Conservation (phyloP, 35 echinoderm and acorn worm species). For the Ophioderma brevispina region DNA sequence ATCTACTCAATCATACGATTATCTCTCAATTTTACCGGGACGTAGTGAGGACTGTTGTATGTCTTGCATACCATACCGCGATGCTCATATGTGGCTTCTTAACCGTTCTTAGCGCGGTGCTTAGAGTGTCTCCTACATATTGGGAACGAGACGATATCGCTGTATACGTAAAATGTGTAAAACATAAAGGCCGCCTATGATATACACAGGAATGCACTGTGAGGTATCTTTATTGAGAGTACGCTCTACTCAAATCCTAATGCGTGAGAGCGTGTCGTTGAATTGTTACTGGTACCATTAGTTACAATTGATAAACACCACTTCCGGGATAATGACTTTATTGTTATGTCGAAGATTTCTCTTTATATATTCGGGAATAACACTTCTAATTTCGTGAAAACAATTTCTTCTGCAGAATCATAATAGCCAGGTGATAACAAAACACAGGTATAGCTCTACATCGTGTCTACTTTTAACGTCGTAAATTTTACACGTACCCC, state of each 20-base stretch:
- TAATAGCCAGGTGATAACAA: conserved; percentile 36
- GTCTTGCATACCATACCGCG: conserved; percentile 13
- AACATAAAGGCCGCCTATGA: conserved; percentile 2
- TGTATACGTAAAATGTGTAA: conserved; percentile 51
- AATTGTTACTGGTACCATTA: neutral
- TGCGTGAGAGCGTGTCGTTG: conserved; percentile 5
- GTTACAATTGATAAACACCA: neutral
- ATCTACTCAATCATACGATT: conserved; percentile 64
- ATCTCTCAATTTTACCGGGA: conserved; percentile 45
- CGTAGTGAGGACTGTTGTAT: conserved; percentile 54
- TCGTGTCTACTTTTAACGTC: neutral
- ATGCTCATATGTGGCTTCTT: conserved; percentile 2
- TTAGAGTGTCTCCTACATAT: conserved; percentile 49
- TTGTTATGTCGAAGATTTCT: neutral
- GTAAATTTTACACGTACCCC: conserved; percentile 31
- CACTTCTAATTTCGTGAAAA: neutral
- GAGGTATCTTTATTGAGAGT: neutral
- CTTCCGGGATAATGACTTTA: conserved; percentile 13
- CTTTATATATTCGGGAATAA: neutral
- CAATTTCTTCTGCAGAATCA: neutral
- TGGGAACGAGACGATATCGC: conserved; percentile 45
- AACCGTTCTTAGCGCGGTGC: conserved; percentile 45
- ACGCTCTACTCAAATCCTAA: conserved; percentile 25
- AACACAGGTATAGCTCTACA: neutral
- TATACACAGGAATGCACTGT: conserved; percentile 12